These are phyloP conservation scores for Acanthosepion lycidas DNA, from an alignment of 2,888 invertebrate species.

Conservation along the genomic window DNA sequence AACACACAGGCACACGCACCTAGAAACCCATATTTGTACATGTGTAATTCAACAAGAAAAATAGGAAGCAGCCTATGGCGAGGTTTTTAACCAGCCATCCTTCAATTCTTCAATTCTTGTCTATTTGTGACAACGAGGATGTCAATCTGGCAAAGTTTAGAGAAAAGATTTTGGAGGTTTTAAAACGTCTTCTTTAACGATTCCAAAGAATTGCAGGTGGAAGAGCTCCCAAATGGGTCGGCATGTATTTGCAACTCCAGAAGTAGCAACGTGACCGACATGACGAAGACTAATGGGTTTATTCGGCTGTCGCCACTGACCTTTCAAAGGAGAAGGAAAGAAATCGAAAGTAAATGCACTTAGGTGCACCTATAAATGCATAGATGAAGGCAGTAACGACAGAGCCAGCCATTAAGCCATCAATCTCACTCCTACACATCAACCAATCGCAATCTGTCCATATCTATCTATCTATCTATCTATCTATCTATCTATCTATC, in stretches of 20 bases:
- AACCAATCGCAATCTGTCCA: background rate
- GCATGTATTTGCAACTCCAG: background rate
- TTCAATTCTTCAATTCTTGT: background rate
- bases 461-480: no score
- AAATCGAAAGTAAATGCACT: background rate
- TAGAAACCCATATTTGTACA: no score
- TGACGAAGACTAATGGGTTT: slow-evolving; percentile 1
- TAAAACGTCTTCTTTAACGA: background rate
- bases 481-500: no score
- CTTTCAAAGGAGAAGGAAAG: background rate
- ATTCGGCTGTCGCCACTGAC: background rate
- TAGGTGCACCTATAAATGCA: background rate
- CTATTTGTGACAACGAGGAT: background rate
- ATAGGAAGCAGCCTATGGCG: background rate
- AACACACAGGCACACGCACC: no score
- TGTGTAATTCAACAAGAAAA: no score
- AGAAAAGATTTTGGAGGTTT: background rate
- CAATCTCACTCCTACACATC: background rate
- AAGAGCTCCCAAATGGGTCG: background rate
- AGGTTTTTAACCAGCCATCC: background rate
- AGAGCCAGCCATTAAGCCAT: background rate
- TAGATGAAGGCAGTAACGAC: background rate
- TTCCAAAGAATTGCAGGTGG: background rate
- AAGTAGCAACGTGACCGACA: background rate
- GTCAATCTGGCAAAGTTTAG: background rate